phyloP scores from a whole-genome alignment of 2,797 vertebrate genomes.

The Pyrocephalus nanus region DNA sequence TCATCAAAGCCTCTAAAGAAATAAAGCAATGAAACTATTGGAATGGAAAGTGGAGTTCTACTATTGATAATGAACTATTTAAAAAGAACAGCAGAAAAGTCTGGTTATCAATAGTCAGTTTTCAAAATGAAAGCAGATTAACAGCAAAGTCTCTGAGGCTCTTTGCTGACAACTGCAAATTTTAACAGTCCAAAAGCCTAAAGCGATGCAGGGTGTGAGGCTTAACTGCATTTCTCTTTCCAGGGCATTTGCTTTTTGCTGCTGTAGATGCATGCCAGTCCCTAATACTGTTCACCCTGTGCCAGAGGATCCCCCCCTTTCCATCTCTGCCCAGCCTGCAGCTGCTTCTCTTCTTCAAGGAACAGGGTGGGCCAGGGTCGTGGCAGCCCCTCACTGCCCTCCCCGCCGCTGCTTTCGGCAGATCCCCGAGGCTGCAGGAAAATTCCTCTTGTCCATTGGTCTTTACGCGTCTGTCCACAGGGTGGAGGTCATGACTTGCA shows the following conservation, averaged over 20 bases:
- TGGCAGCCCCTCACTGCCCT: background rate
- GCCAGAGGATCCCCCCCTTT: background rate
- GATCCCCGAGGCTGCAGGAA: background rate
- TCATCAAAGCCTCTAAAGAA: background rate
- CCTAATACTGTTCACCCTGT: background rate
- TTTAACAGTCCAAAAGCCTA: background rate
- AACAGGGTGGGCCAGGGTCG: background rate
- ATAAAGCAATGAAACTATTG: background rate
- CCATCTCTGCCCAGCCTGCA: background rate
- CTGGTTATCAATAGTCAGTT: background rate
- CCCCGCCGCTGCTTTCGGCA: background rate
- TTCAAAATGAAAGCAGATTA: background rate
- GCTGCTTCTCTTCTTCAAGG: background rate
- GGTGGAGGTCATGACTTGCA: constrained; percentile 41
- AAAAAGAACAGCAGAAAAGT: background rate
- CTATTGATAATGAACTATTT: background rate
- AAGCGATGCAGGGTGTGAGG: background rate
- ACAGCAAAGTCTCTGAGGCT: background rate
- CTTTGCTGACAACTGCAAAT: background rate
- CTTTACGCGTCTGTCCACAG: background rate
- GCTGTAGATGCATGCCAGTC: background rate
- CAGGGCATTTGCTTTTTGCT: background rate
- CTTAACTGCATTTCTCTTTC: background rate
- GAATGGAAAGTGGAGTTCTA: background rate
- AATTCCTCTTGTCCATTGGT: background rate